These are phyloP conservation scores for Cantharis flavilabris DNA, from an alignment of 2,888 invertebrate genomes.

Conservation along the genomic window DNA sequence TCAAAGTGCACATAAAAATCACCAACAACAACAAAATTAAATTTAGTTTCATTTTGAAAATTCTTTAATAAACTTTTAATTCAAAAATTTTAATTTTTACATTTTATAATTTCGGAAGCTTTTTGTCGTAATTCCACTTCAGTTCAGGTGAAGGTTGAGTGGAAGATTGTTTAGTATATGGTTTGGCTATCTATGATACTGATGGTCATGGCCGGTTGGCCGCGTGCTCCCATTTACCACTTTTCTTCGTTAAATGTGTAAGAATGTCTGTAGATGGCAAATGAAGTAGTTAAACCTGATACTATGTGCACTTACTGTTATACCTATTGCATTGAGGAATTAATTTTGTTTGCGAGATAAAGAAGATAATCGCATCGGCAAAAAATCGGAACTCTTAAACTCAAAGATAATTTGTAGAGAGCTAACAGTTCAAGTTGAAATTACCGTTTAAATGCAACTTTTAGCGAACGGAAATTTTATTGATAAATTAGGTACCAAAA, in stretches of 20 bases:
- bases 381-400: background rate
- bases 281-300: background rate
- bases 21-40: background rate
- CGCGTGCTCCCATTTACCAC: conserved; percentile 16
- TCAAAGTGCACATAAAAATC: background rate
- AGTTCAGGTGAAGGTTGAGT: conserved; percentile 16
- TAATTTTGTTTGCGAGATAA: background rate
- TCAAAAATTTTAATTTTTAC: background rate
- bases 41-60: background rate
- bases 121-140: background rate
- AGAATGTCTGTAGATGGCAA: background rate
- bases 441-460: background rate
- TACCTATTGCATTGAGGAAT: background rate
- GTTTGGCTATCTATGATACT: conserved; percentile 1
- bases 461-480: background rate
- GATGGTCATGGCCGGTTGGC: conserved; percentile 17
- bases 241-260: conserved; percentile 2
- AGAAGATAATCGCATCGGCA: background rate
- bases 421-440: background rate
- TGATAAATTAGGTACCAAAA: background rate
- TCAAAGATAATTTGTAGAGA: background rate
- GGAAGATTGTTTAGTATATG: background rate
- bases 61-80: background rate
- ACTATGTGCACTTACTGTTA: background rate
- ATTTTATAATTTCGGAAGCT: background rate